Conservation (phyloP, 1,140 invertebrate species). For the Drosophila subobscura region DNA sequence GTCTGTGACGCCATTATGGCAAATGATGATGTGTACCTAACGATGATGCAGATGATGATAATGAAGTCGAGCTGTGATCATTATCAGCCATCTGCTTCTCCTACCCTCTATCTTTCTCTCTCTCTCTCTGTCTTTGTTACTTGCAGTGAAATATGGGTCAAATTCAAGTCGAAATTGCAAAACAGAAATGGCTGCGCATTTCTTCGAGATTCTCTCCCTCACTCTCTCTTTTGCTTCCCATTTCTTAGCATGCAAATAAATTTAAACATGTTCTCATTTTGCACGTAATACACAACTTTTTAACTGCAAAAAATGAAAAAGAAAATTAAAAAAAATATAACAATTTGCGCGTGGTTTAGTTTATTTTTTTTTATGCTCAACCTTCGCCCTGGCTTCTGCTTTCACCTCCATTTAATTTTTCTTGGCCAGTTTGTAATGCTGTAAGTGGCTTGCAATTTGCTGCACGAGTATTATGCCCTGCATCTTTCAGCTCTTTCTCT, state of each 20-base stretch:
- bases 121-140: conserved; percentile 18
- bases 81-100: conserved; percentile 33
- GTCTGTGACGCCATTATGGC: conserved; percentile 57
- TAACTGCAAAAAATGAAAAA: conserved; percentile 46
- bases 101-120: neutral
- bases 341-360: conserved; percentile 60
- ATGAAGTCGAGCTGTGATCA: conserved; percentile 52
- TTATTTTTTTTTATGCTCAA: conserved; percentile 58
- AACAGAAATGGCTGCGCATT: conserved; percentile 36
- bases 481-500: conserved; percentile 8
- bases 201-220: conserved; percentile 6
- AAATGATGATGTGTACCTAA: conserved; percentile 73
- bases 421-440: conserved; percentile 18
- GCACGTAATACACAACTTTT: conserved; percentile 73
- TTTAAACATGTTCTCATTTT: conserved; percentile 64
- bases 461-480: conserved; percentile 8
- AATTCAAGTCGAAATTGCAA: conserved; percentile 60
- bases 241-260: conserved; percentile 51
- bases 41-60: conserved; percentile 40
- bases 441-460: conserved; percentile 65
- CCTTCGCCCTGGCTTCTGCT: conserved; percentile 27
- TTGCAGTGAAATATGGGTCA: conserved; percentile 69
- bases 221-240: conserved; percentile 1
- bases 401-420: conserved; percentile 29
- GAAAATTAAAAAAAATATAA: conserved; percentile 26